These are phyloP conservation scores for Ailuropoda melanoleuca DNA, from an alignment of 2,113 vertebrate genomes.

Conservation along the genomic window DNA sequence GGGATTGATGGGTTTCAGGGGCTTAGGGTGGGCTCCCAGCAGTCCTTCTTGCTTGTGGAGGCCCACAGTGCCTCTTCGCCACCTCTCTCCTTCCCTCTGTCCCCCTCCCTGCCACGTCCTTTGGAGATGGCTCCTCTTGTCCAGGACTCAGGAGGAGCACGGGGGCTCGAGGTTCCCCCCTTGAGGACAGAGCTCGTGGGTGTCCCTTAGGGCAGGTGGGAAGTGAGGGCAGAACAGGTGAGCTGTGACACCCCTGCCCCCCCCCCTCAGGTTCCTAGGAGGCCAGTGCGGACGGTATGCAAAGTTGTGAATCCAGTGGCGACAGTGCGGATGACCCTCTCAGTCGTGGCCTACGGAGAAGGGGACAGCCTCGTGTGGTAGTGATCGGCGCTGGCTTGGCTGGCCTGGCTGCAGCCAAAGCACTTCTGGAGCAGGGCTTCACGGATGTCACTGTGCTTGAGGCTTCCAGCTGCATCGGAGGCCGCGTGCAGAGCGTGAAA, in stretches of 20 bases:
- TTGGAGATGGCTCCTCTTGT: background rate
- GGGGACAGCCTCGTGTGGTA: conserved; percentile 98
- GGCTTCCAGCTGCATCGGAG: conserved; percentile 94
- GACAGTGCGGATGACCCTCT: conserved; percentile 99
- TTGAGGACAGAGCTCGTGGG: background rate
- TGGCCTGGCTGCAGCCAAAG: conserved; percentile 94
- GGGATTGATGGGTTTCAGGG: background rate
- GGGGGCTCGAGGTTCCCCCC: background rate
- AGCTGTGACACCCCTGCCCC: background rate
- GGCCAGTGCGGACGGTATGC: conserved; percentile 98
- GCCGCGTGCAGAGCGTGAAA: conserved; percentile 95
- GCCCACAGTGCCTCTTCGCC: background rate
- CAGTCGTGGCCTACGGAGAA: conserved; percentile 93
- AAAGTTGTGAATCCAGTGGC: conserved; percentile 99
- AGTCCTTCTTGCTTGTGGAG: background rate
- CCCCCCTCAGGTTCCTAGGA: conserved; percentile 89
- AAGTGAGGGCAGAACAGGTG: background rate
- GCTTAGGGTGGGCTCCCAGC: background rate
- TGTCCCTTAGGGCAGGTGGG: background rate
- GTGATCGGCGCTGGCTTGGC: conserved; percentile 97
- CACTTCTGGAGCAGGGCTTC: conserved; percentile 95
- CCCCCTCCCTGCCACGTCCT: rapidly evolving
- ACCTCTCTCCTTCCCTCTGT: background rate
- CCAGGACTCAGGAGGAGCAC: background rate
- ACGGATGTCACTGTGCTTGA: conserved; percentile 97